A percentile compares a stretch with the other conserved stretches of the same genome.
These are phyloP conservation scores for Luscinia megarhynchos DNA, from an alignment of 2,797 vertebrate species.

Conservation along the genomic window DNA sequence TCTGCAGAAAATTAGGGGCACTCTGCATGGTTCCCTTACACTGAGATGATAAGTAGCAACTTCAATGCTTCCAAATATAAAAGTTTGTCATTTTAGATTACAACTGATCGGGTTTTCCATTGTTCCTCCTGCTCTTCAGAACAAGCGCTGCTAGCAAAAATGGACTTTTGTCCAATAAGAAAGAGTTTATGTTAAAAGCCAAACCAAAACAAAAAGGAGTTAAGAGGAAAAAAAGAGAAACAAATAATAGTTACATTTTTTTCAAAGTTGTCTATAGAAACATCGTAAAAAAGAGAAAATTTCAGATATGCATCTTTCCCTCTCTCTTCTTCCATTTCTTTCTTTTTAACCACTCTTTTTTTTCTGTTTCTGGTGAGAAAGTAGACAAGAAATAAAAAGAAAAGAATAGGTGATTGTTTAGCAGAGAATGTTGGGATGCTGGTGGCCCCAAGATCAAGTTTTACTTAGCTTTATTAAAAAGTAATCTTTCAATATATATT, in stretches of 20 bases:
- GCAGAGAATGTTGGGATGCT: not conserved
- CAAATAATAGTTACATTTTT: not conserved
- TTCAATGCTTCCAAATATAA: not conserved
- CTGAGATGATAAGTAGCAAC: not conserved
- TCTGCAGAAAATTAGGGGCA: not conserved
- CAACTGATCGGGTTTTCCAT: not conserved
- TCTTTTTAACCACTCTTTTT: not conserved
- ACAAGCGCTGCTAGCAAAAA: not conserved
- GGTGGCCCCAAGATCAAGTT: not conserved
- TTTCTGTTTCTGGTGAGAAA: not conserved
- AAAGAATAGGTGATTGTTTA: not conserved
- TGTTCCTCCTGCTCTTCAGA: not conserved
- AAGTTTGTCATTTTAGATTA: not conserved
- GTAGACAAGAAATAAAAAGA: not conserved
- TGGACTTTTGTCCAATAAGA: not conserved
- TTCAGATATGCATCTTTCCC: not conserved
- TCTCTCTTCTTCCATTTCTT: not conserved
- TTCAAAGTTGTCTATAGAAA: not conserved
- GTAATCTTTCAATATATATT: not conserved
- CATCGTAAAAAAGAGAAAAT: not conserved
- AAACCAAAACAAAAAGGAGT: not conserved
- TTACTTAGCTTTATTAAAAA: not conserved
- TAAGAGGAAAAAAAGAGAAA: not conserved
- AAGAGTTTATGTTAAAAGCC: not conserved
- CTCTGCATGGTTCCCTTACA: not conserved